Conservation (phyloP, 2,888 invertebrate species). For the Mystacides longicornis region DNA sequence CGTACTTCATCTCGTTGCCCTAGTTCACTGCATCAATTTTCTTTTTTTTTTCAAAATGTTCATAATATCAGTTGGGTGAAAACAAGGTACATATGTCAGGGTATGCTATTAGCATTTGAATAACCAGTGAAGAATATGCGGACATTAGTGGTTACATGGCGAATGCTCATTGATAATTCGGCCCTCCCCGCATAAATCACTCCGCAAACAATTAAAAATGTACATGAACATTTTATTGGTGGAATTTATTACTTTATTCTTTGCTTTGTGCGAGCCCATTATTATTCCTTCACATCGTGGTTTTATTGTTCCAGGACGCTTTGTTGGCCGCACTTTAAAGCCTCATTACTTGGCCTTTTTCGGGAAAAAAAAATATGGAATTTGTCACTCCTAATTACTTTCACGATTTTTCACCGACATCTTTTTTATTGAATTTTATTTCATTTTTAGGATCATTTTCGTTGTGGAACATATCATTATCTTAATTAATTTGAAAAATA, state of each 20-base stretch:
- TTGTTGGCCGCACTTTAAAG: not conserved
- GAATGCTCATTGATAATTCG: no score
- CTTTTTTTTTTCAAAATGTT: no score
- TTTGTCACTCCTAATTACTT: not conserved
- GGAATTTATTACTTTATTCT: not conserved
- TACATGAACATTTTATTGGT: not conserved
- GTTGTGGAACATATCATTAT: no score
- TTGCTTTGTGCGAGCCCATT: not conserved
- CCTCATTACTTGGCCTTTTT: not conserved
- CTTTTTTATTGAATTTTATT: not conserved
- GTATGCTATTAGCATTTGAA: no score
- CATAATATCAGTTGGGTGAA: no score
- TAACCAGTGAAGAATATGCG: no score
- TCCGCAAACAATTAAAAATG: not conserved
- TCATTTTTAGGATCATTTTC: no score
- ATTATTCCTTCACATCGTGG: not conserved
- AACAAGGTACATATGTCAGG: no score
- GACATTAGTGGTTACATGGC: no score
- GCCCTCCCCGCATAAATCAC: conserved; percentile 1
- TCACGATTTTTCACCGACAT: not conserved
- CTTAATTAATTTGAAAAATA: not conserved
- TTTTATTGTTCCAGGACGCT: not conserved
- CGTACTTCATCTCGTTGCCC: no score
- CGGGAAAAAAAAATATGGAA: not conserved
- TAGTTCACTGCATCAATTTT: no score